Base-by-base conservation (phyloP, 2,888 invertebrate species). In the Stenichneumon culpator region DNA sequence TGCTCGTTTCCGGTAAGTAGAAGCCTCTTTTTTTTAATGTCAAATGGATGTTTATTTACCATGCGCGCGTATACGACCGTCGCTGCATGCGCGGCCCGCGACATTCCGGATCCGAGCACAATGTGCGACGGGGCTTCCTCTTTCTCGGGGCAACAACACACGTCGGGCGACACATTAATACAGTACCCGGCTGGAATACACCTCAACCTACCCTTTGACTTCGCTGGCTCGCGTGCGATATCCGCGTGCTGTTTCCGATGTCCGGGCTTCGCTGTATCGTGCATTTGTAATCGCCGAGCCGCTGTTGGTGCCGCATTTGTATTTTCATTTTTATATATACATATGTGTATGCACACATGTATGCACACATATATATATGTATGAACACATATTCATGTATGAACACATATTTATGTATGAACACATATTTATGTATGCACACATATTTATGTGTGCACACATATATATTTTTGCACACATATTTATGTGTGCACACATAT, bases 51-150 rank as follows among this genome's bases (percentile, higher is more conserved):
- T 54, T 54, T 54, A 54, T 57, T 22, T 32, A 52, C 52, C 2
- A 28, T 70, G 50, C 16, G 54, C 22, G 19, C 69, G 69, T 52
- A 39, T 14, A 22, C 47, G 28, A 28, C 11, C 19, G 22, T 11
- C 68, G 44, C 5, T 44, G 44, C 47, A 25, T 14, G 47, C 47
- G 44, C 47, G 16, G 22, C 6, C 54, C 3, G 25, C 50, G 44
- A 28, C 47, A 28, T n/a, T 28, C 68, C 47, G 32, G n/a, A 32
- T 50, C 52, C 52, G n/a, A 25, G 25, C 16, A 52, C 70, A 72
- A 52, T 54, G 36, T 39, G 44, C 25, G 47, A 19, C 70, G 63
- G 70, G 69, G 70, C 79, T 79, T 79, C 79, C 70, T 57, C 69
- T 79, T 79, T 70, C 70, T 63, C 70, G 47, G 70, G 36, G 22